Evolutionary conservation across 1,140 invertebrate genomes (phyloP).

Genomic region (Listronotus bonariensis): DNA sequence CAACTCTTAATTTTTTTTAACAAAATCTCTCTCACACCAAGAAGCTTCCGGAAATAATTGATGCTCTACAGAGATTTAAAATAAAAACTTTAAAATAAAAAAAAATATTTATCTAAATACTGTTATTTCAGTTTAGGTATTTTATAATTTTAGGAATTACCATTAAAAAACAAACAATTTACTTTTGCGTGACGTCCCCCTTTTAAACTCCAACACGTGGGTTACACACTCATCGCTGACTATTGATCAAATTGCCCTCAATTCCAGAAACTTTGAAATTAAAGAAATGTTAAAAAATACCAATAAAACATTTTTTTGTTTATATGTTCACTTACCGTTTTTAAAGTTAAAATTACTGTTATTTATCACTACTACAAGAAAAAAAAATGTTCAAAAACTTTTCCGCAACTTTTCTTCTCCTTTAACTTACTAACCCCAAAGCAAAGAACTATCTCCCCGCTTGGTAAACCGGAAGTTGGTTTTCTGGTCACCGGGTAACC

Average conservation of each 20-base stretch:
- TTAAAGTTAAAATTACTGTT: not conserved
- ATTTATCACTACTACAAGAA: not conserved
- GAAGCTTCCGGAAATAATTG: too few species aligned
- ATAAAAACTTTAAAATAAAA: too few species aligned
- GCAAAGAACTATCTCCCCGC: conserved; percentile 15
- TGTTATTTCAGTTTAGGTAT: too few species aligned
- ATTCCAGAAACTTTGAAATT: not conserved
- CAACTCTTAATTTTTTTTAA: too few species aligned
- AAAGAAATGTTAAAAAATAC: not conserved
- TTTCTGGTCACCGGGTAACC: conserved; percentile 28
- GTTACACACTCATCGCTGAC: conserved; percentile 24
- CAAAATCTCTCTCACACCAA: too few species aligned
- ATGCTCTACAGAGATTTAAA: too few species aligned
- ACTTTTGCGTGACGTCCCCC: conserved; percentile 7
- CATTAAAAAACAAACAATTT: conserved; percentile 9
- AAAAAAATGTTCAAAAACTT: not conserved
- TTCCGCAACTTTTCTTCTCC: not conserved
- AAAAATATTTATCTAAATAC: too few species aligned
- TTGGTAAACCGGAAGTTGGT: conserved; percentile 24
- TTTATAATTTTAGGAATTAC: too few species aligned
- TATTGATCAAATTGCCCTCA: conserved; percentile 33
- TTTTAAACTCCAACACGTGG: not conserved
- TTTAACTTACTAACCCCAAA: not conserved
- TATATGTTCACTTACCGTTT: too few species aligned
- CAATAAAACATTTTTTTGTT: not conserved